Evolutionary conservation across 2,888 invertebrate genomes (phyloP), one percentile per base, ranked within the genome.

Genomic region (Lydus trimaculatus): DNA sequence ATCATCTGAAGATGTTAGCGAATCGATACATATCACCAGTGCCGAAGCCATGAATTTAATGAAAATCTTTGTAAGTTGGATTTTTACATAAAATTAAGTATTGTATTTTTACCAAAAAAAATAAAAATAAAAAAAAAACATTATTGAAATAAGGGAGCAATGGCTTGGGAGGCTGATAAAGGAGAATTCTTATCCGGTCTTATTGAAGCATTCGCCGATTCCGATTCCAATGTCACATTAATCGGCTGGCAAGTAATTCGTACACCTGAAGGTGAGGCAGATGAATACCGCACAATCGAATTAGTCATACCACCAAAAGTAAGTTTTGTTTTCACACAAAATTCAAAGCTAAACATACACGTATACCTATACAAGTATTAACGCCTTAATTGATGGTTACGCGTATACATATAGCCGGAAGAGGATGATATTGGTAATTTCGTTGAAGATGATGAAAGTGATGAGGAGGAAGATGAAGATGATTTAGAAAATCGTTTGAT

Each of bases 271-370:
- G 69, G 69, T n/a, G 33, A 33, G 28, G 39, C 62, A 17, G 33
- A 58, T 20, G 36, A 69, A 23, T 11, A 63, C 7, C 36, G 23
- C 17, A 61, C 69, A 6, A 31, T 69, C 9, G 63, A 65, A 31
- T 23, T 69, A 25, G 63, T 69, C 6, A 63, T 69, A 58, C 65
- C 69, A 31, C 65, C 69, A 28, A 69, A 69, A 43, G 48, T 48
- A 23, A 48, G 9, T 48, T 20, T 36, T 15, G 4, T 36, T 28
- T 28, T 28, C 2, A 28, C 2, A 28, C 4, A 28, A 28, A 28
- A 28, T 28, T 4, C 4, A 28, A 28, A 28, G 4, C 28, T 2
- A 4, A 28, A 28, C 28, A 28, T 28, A 28, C 28, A 28, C 28
- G 28, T 28, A n/a, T n/a, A n/a, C n/a, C n/a, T n/a, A n/a, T n/a